These are phyloP conservation scores for Eupithecia subfuscata DNA, from an alignment of 2,888 invertebrate species.

Conservation along the genomic window DNA sequence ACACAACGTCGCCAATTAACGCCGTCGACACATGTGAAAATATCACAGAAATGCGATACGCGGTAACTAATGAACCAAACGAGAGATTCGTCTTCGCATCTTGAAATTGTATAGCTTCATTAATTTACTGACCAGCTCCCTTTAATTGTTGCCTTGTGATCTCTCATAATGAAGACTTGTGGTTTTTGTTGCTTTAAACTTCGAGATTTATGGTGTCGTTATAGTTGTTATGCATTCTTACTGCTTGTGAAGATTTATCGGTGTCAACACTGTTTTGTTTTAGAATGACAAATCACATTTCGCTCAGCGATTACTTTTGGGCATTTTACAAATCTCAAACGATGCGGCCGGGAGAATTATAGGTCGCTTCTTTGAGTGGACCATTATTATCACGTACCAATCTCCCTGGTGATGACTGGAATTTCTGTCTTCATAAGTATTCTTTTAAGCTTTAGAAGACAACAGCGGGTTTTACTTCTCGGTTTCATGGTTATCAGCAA, in stretches of 20 bases:
- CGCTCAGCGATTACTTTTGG: background rate
- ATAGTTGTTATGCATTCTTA: constrained; percentile 35
- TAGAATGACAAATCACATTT: constrained; percentile 17
- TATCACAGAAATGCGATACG: constrained; percentile 55
- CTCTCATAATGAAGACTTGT: constrained; percentile 52
- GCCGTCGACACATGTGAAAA: constrained; percentile 45
- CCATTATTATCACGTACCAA: background rate
- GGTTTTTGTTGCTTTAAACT: constrained; percentile 40
- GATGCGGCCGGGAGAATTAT: background rate
- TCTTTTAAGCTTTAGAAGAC: background rate
- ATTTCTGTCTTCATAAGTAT: background rate
- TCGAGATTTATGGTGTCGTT: constrained; percentile 43
- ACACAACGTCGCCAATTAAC: constrained; percentile 54
- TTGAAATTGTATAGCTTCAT: constrained; percentile 67
- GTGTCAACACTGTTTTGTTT: constrained; percentile 25
- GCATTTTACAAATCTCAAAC: background rate
- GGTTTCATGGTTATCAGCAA: too few relatives aligned
- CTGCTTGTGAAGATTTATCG: constrained; percentile 35
- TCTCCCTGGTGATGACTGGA: background rate
- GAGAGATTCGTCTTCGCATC: constrained; percentile 54
- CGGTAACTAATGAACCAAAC: constrained; percentile 57
- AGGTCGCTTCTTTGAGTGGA: background rate
- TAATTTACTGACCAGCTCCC: constrained; percentile 61
- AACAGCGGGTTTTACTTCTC: background rate
- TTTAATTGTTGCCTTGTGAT: constrained; percentile 55